phyloP scores from a whole-genome alignment of 1,140 invertebrate genomes.

The Drosophila nannoptera region DNA sequence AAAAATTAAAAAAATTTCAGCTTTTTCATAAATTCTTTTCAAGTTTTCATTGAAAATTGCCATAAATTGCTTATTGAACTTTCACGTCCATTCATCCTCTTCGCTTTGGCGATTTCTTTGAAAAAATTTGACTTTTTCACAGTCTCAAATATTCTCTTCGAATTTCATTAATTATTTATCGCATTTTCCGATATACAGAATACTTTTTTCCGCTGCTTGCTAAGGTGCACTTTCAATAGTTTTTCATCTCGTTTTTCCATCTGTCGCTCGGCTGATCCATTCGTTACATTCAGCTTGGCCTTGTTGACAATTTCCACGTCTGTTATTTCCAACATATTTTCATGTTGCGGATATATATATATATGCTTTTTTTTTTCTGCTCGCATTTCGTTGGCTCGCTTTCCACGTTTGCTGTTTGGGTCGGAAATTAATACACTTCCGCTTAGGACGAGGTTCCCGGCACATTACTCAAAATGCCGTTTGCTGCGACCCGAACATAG shows the following conservation, averaged over 20 bases:
- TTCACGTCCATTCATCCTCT: too few relatives aligned
- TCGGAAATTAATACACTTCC: slow-evolving; percentile 75
- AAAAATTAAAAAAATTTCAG: too few relatives aligned
- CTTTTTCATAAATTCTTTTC: too few relatives aligned
- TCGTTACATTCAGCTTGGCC: slow-evolving; percentile 15
- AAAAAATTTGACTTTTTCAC: too few relatives aligned
- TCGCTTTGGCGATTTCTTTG: too few relatives aligned
- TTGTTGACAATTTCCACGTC: slow-evolving; percentile 28
- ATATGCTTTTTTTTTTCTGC: not conserved
- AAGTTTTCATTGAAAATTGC: too few relatives aligned
- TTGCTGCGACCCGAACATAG: slow-evolving; percentile 40
- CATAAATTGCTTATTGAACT: too few relatives aligned
- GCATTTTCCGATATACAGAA: too few relatives aligned
- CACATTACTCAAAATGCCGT: slow-evolving; percentile 65
- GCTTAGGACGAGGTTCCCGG: slow-evolving; percentile 45
- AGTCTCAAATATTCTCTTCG: too few relatives aligned
- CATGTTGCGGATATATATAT: too few relatives aligned
- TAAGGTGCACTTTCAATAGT: not conserved
- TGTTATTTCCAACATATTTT: slow-evolving; percentile 7
- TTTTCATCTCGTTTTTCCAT: not conserved
- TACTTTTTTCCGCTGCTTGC: too few relatives aligned
- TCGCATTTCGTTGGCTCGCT: slow-evolving; percentile 7
- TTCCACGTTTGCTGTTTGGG: slow-evolving; percentile 16
- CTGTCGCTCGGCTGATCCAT: not conserved
- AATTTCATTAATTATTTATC: too few relatives aligned